Evolutionary conservation across 2,797 vertebrate species (phyloP), one percentile per base, ranked within the genome.

Genomic region (Chlorospingus flavigularis): DNA sequence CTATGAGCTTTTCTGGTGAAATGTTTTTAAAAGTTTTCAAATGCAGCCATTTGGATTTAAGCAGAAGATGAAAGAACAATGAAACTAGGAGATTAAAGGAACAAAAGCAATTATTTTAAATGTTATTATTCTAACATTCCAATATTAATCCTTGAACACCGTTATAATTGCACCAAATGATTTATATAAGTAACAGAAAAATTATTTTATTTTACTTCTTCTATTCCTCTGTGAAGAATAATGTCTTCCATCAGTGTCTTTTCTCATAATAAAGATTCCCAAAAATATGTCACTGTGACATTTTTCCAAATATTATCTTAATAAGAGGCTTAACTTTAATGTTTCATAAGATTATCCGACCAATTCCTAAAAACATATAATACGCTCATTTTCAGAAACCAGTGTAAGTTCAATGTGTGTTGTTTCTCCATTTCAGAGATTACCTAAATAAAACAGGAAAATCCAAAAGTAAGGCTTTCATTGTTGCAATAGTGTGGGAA

Each of bases 11-110:
- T 95, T 83, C 78, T 95, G 40, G 57, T 63, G 48, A 95, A 96
- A 74, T 90, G 72, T 81, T 95, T 93, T 70, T 63, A 71, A 88
- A 90, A 95, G 80, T 94, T 97, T 95, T 92, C 82, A 91, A 94
- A 87, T 68, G 74, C n/a, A 95, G 91, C 67, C 83, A 63, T 67
- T 94, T 73, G 86, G 63, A 72, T 94, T 96, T 95, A 90, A 83
- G 66, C 57, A 94, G 73, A 86, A 96, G 58, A 89, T 90, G 87
- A 93, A 97, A 87, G 87, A 95, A 88, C 79, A 94, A 45, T 74
- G 70, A 92, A 96, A 43, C 40, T 31, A 43, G 31, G 74, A 89
- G 47, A 92, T 87, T 93, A 83, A 94, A 94, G 40, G 81, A 89
- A 77, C 60, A 92, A 78, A 94, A 82, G 73, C 62, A 78, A 83